phyloP scores from a whole-genome alignment of 2,113 vertebrate species.

The Copsychus sechellarum region DNA sequence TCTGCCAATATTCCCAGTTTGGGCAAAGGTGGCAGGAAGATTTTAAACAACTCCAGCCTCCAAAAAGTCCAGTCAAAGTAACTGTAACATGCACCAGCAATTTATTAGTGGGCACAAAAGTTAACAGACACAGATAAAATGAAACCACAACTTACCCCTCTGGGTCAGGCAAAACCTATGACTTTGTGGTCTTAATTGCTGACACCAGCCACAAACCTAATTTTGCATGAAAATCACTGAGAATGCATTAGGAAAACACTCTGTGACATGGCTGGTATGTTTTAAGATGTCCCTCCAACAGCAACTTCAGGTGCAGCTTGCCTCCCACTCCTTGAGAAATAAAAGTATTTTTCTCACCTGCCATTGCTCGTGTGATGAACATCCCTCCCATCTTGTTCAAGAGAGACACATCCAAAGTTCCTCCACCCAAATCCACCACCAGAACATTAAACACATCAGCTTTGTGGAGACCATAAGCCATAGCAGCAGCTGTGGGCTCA shows the following conservation, averaged over 20 bases:
- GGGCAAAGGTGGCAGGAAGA: not conserved
- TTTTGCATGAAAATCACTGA: not conserved
- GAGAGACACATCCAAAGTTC: slow-evolving; percentile 94
- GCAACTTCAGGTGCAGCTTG: not conserved
- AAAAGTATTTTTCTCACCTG: slow-evolving; percentile 78
- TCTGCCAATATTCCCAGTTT: not conserved
- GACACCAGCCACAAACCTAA: not conserved
- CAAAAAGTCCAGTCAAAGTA: not conserved
- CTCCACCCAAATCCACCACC: slow-evolving; percentile 96
- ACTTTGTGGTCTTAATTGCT: not conserved
- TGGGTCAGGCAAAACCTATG: not conserved
- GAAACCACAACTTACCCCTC: not conserved
- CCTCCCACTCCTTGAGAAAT: not conserved
- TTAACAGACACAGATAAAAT: not conserved
- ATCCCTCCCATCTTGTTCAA: slow-evolving; percentile 97
- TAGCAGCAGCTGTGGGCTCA: slow-evolving; percentile 95
- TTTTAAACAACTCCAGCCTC: not conserved
- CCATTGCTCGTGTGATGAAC: slow-evolving; percentile 97
- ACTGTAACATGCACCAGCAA: not conserved
- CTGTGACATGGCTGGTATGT: not conserved
- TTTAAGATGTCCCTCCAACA: not conserved
- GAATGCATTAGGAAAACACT: not conserved
- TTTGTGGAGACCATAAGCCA: slow-evolving; percentile 98
- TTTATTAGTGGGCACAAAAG: not conserved
- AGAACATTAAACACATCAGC: slow-evolving; percentile 91